phyloP scores from a whole-genome alignment of 1,140 invertebrate species.

The Zaprionus lachaisei region DNA sequence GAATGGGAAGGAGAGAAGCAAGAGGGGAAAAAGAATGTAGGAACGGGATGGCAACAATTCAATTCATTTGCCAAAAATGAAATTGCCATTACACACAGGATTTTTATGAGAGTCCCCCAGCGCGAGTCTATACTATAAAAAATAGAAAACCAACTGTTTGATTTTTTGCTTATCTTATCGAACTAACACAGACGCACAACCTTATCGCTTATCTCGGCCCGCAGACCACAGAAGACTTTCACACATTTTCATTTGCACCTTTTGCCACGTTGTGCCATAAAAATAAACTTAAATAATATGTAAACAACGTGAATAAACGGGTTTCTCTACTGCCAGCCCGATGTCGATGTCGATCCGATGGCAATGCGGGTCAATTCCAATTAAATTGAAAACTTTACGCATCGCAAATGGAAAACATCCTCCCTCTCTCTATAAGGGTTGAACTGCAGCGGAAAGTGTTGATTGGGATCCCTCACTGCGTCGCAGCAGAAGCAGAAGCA shows the following conservation, averaged over 20 bases:
- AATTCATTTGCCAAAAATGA: slow-evolving; percentile 38
- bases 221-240: slow-evolving; percentile 35
- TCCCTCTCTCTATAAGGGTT: slow-evolving; percentile 11
- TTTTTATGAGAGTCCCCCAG: slow-evolving; percentile 26
- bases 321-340: slow-evolving; percentile 15
- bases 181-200: slow-evolving; percentile 9
- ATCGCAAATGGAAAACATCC: slow-evolving; percentile 2
- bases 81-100: slow-evolving; percentile 36
- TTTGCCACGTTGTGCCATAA: slow-evolving; percentile 44
- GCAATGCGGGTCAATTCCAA: slow-evolving; percentile 73
- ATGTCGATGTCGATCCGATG: neutral
- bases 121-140: neutral
- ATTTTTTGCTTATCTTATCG: slow-evolving; percentile 72
- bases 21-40: neutral
- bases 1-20: neutral
- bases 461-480: neutral
- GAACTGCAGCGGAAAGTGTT: slow-evolving; percentile 5
- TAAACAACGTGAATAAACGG: slow-evolving; percentile 65
- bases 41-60: slow-evolving; percentile 22
- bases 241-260: slow-evolving; percentile 50
- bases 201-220: slow-evolving; percentile 61
- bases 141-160: slow-evolving; percentile 53
- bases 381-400: slow-evolving; percentile 63
- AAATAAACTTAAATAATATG: slow-evolving; percentile 76
- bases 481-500: too few relatives aligned